Conservation (phyloP, 2,113 vertebrate species). For the Delphinapterus leucas region DNA sequence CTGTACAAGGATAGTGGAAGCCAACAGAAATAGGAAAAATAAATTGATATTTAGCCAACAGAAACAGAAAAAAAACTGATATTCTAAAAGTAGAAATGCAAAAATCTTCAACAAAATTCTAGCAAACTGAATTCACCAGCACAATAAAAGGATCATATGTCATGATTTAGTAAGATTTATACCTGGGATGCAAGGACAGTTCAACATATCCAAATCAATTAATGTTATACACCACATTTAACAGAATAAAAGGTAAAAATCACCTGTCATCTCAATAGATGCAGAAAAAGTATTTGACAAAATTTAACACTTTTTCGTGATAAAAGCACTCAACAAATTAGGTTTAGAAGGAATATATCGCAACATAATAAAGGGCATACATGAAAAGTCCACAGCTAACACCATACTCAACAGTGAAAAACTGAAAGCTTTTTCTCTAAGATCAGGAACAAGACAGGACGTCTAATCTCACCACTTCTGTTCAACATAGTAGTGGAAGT, state of each 20-base stretch:
- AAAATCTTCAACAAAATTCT: neutral
- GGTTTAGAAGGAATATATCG: neutral
- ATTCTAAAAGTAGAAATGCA: neutral
- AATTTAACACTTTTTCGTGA: neutral
- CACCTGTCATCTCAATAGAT: neutral
- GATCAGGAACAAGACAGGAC: neutral
- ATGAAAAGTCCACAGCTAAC: neutral
- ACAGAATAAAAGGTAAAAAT: neutral
- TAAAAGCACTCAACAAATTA: neutral
- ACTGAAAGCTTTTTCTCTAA: neutral
- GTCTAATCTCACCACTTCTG: neutral
- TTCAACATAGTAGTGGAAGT: neutral
- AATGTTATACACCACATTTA: neutral
- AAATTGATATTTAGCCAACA: neutral
- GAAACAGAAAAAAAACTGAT: neutral
- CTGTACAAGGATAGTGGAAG: neutral
- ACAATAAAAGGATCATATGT: neutral
- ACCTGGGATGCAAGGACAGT: neutral
- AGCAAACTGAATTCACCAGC: neutral
- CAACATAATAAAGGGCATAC: neutral
- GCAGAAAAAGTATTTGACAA: neutral
- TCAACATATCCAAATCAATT: neutral
- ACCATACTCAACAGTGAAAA: neutral
- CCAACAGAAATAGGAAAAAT: neutral
- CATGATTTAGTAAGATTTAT: neutral